A percentile compares a stretch with the other conserved stretches of the same genome.
Evolutionary conservation across 2,113 vertebrate genomes (phyloP).

Genomic region (Microcebus jonahi): DNA sequence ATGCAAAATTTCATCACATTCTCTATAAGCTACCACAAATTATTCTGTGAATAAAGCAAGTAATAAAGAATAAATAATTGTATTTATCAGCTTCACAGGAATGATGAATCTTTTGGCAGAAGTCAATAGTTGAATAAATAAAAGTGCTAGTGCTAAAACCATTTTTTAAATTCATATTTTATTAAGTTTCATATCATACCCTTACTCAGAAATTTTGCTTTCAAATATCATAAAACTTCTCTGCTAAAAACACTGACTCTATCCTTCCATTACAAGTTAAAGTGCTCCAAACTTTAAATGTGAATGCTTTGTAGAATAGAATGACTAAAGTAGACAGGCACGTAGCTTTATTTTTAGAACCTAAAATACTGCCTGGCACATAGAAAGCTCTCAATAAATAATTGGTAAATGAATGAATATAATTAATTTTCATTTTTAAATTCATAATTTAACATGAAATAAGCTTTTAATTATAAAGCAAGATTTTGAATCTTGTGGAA

Average conservation of each 20-base stretch:
- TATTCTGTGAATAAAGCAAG: conserved; percentile 42
- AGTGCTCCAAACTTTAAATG: conserved; percentile 8
- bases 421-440: conserved; percentile 39
- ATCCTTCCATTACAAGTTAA: not conserved
- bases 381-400: not conserved
- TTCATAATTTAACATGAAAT: not conserved
- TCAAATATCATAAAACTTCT: not conserved
- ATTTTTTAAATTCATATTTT: conserved; percentile 42
- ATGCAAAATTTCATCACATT: conserved; percentile 14
- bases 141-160: not conserved
- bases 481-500: conserved; percentile 36
- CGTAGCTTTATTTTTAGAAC: not conserved
- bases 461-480: conserved; percentile 51
- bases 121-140: conserved; percentile 34
- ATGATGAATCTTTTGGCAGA: conserved; percentile 41
- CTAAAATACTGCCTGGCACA: not conserved
- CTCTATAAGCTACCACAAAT: not conserved
- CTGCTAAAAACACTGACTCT: conserved; percentile 42
- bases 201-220: conserved; percentile 48
- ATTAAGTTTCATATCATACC: not conserved
- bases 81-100: not conserved
- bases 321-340: not conserved
- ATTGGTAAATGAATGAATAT: not conserved
- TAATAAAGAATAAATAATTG: conserved; percentile 9
- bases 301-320: conserved; percentile 24